Percentiles rank a stretch among this genome's conserved stretches.
phyloP scores from a whole-genome alignment of 1,140 invertebrate species.

The Oryctes rhinoceros region DNA sequence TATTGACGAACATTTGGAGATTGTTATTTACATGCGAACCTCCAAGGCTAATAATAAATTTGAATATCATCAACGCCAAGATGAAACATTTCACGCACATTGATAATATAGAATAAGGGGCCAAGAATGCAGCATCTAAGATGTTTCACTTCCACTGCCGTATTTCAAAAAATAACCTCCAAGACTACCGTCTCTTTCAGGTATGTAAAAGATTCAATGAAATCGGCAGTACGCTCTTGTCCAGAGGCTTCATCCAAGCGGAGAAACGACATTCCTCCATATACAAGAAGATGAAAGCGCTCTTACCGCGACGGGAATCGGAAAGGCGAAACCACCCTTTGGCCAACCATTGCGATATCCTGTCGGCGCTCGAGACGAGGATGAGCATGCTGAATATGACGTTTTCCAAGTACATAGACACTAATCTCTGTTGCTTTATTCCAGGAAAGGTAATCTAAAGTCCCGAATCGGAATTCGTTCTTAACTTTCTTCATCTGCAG shows the following conservation, averaged over 20 bases:
- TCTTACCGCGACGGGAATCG: slow-evolving; percentile 87
- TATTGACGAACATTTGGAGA: too few species aligned
- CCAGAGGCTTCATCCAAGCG: slow-evolving; percentile 82
- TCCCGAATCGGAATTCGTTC: neutral
- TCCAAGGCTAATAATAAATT: too few species aligned
- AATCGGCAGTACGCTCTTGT: slow-evolving; percentile 77
- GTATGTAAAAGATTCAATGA: slow-evolving; percentile 84
- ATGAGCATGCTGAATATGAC: slow-evolving; percentile 93
- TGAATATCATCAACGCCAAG: too few species aligned
- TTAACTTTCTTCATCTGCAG: slow-evolving; percentile 60
- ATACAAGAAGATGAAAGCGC: slow-evolving; percentile 79
- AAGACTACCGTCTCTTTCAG: slow-evolving; percentile 62
- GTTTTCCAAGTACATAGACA: slow-evolving; percentile 86
- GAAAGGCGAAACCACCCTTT: slow-evolving; percentile 85
- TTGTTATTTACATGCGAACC: too few species aligned
- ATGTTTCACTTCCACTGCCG: too few species aligned
- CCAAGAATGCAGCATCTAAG: too few species aligned
- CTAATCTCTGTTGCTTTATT: slow-evolving; percentile 88
- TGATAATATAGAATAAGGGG: too few species aligned
- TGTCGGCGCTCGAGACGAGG: slow-evolving; percentile 89
- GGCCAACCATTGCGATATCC: slow-evolving; percentile 85
- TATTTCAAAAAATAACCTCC: too few species aligned
- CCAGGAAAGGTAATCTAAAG: slow-evolving; percentile 78
- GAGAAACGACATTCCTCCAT: slow-evolving; percentile 80
- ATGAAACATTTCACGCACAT: too few species aligned